These are phyloP conservation scores for Takifugu bimaculatus DNA, from an alignment of 2,113 vertebrate species.

Conservation along the genomic window DNA sequence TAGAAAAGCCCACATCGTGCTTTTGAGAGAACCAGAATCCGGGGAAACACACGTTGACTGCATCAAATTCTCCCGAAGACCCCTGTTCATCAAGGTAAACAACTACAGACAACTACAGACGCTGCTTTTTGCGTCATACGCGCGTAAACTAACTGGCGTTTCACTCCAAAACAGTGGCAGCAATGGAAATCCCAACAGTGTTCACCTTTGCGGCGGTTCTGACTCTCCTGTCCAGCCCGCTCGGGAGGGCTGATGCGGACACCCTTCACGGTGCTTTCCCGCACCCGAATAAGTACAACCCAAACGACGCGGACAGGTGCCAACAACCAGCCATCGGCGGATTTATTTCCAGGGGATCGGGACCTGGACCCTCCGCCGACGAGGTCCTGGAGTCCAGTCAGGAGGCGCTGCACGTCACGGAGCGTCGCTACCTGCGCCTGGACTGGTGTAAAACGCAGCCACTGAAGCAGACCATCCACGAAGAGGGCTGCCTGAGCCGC, in stretches of 20 bases:
- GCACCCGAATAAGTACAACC: constrained; percentile 84
- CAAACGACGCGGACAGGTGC: constrained; percentile 83
- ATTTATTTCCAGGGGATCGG: constrained; percentile 75
- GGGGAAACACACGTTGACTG: constrained; percentile 54
- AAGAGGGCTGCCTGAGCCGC: constrained; percentile 90
- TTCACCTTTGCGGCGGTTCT: constrained; percentile 65
- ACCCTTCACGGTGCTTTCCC: constrained; percentile 83
- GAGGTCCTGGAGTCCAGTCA: constrained; percentile 96
- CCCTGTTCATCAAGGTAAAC: constrained; percentile 39
- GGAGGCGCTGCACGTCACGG: constrained; percentile 91
- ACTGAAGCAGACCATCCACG: constrained; percentile 90
- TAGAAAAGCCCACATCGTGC: constrained; percentile 56
- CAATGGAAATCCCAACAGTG: constrained; percentile 76
- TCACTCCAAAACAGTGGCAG: constrained; percentile 27
- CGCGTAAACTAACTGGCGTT: constrained; percentile 21
- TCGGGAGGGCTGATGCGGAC: constrained; percentile 69
- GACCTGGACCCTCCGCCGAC: constrained; percentile 74
- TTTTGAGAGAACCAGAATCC: constrained; percentile 28
- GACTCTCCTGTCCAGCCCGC: constrained; percentile 71
- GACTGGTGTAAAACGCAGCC: constrained; percentile 98
- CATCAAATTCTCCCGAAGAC: constrained; percentile 6
- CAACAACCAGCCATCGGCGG: constrained; percentile 73
- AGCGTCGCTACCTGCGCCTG: constrained; percentile 89
- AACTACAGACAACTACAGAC: not conserved
- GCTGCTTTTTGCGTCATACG: not conserved